Conservation (phyloP, 2,113 vertebrate species). For the Pelecanus crispus region DNA sequence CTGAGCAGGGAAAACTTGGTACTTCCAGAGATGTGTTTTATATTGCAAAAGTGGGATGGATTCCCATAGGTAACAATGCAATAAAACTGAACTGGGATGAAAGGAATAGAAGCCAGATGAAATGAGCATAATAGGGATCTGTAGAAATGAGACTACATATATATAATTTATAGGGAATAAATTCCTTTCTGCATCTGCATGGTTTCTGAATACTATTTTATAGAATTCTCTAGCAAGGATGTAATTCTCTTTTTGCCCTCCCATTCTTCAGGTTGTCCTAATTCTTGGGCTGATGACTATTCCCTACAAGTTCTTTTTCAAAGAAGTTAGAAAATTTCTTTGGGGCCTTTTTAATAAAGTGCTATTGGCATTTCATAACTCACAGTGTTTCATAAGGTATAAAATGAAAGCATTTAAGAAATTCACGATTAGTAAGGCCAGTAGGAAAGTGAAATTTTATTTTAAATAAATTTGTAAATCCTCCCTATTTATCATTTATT, state of each 20-base stretch:
- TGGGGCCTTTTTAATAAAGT: neutral
- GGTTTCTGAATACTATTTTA: neutral
- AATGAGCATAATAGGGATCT: neutral
- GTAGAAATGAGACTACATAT: neutral
- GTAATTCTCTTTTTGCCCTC: neutral
- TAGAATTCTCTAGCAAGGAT: neutral
- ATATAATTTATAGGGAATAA: constrained; percentile 2
- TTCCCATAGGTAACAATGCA: neutral
- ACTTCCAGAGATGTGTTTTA: neutral
- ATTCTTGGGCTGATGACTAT: neutral
- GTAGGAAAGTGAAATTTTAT: neutral
- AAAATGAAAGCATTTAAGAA: neutral
- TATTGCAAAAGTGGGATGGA: neutral
- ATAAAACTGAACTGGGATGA: neutral
- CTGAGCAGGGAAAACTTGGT: neutral
- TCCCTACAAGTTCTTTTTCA: neutral
- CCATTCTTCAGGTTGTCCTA: neutral
- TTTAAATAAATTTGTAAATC: neutral
- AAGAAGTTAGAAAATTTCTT: neutral
- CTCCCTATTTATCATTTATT: neutral
- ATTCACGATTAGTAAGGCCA: neutral
- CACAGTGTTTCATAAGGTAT: neutral
- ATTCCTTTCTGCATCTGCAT: constrained; percentile 15
- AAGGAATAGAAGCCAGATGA: neutral
- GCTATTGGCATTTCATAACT: neutral